Base-by-base conservation (phyloP, 2,797 vertebrate genomes). In the Alfaro cultratus region DNA sequence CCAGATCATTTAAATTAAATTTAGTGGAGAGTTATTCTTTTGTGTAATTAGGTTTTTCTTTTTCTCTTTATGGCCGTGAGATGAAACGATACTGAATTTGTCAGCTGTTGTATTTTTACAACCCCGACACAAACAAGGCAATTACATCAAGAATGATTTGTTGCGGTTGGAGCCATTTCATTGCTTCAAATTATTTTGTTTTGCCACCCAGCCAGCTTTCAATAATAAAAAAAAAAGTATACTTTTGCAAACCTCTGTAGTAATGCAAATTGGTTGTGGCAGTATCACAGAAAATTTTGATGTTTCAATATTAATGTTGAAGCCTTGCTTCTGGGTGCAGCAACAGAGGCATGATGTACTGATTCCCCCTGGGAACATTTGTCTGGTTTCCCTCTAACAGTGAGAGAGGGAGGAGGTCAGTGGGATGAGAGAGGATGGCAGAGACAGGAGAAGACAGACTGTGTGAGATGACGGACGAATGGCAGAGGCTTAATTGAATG, bases 401-500 rank as follows among this genome's bases (percentile, higher is more conserved):
- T 43, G 78, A 89, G 75, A 81, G 86, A 85, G 76, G 81, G 87
- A 89, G 85, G 83, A 76, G 82, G 74, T 83, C 78, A 76, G 80
- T 46, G 79, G 83, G 83, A 90, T 87, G 80, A 88, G 73, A 84
- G 76, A 82, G 81, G 83, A 76, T 83, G 78, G 86, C 78, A 82
- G 82, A 84, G 84, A 79, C 26, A 73, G 79, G 89, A 79, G 78
- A 84, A 91, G 92, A 93, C 84, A 76, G 89, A 87, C 82, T 86
- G 80, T 79, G 87, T 79, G 84, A 86, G 86, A 86, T 79, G 83
- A 85, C 75, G 73, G 83, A 79, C 70, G 11, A 88, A 89, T 87
- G 82, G 78, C 80, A 87, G 85, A 84, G 72, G 60, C 77, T 41
- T 94, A 93, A 95, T 94, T 93, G 89, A 95, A 94, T 94, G 83